These are phyloP conservation scores for Pristiophorus japonicus DNA, from an alignment of 2,113 vertebrate species.

Conservation along the genomic window DNA sequence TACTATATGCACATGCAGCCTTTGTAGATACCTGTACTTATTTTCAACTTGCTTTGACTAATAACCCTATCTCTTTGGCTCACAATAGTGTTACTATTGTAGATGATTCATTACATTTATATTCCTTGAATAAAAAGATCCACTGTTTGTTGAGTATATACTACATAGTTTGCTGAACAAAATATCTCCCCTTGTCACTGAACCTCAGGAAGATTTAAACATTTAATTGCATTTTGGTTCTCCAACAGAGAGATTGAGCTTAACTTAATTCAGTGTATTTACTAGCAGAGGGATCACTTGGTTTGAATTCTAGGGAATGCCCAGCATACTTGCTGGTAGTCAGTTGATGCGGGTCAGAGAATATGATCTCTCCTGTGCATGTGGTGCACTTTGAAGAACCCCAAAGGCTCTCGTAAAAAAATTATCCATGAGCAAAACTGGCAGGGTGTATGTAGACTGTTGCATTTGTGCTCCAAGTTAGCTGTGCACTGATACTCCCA, in stretches of 20 bases:
- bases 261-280: not conserved
- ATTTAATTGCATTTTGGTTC: not conserved
- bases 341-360: not conserved
- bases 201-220: not conserved
- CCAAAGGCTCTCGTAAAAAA: not conserved
- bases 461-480: not conserved
- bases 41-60: not conserved
- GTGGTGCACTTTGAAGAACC: not conserved
- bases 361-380: not conserved
- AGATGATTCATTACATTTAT: not conserved
- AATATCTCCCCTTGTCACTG: too few relatives aligned
- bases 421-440: not conserved
- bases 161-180: not conserved
- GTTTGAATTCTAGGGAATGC: not conserved
- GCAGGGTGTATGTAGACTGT: not conserved
- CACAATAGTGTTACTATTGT: not conserved
- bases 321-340: not conserved
- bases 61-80: not conserved
- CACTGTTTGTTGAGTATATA: not conserved
- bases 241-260: not conserved
- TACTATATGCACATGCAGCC: not conserved
- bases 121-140: not conserved
- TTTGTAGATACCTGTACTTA: not conserved
- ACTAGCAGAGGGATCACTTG: not conserved
- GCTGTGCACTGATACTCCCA: not conserved